Conservation (phyloP, 2,797 vertebrate genomes). For the Anolis apletophallus region DNA sequence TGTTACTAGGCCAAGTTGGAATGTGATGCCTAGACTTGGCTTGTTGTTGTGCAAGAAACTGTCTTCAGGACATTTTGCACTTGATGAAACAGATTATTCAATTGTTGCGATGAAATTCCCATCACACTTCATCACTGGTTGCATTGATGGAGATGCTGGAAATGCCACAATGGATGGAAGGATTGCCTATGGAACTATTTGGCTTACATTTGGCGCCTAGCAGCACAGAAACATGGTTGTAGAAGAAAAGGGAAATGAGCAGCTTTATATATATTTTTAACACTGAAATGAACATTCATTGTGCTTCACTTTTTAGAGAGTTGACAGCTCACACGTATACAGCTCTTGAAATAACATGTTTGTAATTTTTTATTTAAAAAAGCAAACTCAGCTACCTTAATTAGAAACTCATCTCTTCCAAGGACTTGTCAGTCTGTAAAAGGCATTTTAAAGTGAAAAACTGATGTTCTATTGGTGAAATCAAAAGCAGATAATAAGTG, state of each 20-base stretch:
- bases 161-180: too few relatives aligned
- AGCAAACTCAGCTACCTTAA: constrained; percentile 13
- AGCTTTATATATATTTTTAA: background rate
- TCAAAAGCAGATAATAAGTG: constrained; percentile 58
- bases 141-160: too few relatives aligned
- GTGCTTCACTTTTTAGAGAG: background rate
- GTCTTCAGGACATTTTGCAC: background rate
- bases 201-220: background rate
- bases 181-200: background rate
- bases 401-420: constrained; percentile 37
- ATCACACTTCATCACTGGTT: background rate
- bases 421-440: constrained; percentile 32
- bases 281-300: background rate
- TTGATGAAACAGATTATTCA: background rate
- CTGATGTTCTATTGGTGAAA: constrained; percentile 48
- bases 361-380: background rate
- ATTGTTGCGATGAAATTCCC: background rate
- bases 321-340: background rate
- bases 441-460: constrained; percentile 40
- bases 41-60: background rate
- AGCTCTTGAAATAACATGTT: background rate
- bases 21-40: background rate
- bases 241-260: background rate
- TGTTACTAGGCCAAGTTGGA: background rate
- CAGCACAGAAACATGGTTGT: background rate